Evolutionary conservation across 2,113 vertebrate species (phyloP).

Genomic region (Ellobius talpinus): DNA sequence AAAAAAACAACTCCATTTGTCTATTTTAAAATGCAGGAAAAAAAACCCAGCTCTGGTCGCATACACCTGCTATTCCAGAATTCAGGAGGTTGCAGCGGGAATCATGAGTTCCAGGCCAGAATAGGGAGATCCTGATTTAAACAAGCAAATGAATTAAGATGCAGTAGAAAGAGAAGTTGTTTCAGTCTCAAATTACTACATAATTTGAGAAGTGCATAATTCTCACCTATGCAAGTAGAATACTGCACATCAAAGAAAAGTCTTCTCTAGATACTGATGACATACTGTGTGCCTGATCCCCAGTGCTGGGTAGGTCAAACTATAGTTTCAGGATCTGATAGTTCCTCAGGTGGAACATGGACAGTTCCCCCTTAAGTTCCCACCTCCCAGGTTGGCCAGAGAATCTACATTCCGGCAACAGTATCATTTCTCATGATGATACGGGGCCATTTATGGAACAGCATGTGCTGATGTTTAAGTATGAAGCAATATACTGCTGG

Average conservation of each 20-base stretch:
- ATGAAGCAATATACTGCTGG: slow-evolving; percentile 77
- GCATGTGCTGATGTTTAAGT: slow-evolving; percentile 73
- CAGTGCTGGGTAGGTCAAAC: not conserved
- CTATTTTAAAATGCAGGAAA: not conserved
- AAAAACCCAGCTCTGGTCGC: not conserved
- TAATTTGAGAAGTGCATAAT: not conserved
- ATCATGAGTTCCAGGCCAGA: not conserved
- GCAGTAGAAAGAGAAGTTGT: not conserved
- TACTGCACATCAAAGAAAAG: not conserved
- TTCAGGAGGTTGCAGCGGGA: not conserved
- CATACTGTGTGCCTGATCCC: not conserved
- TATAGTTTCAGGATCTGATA: not conserved
- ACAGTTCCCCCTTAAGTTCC: not conserved
- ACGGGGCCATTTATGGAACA: slow-evolving; percentile 57
- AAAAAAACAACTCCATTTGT: no score
- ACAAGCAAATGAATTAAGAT: not conserved
- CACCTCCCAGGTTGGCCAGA: not conserved
- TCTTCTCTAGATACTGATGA: not conserved
- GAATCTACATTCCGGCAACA: not conserved
- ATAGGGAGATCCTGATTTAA: not conserved
- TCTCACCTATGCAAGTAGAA: not conserved
- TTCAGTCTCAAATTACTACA: not conserved
- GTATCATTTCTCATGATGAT: slow-evolving; percentile 67
- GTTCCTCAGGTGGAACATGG: not conserved
- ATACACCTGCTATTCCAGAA: not conserved